A percentile compares a stretch with the other conserved stretches of the same genome.
Evolutionary conservation across 2,113 vertebrate species (phyloP).

Genomic region (Gymnobelideus leadbeateri): DNA sequence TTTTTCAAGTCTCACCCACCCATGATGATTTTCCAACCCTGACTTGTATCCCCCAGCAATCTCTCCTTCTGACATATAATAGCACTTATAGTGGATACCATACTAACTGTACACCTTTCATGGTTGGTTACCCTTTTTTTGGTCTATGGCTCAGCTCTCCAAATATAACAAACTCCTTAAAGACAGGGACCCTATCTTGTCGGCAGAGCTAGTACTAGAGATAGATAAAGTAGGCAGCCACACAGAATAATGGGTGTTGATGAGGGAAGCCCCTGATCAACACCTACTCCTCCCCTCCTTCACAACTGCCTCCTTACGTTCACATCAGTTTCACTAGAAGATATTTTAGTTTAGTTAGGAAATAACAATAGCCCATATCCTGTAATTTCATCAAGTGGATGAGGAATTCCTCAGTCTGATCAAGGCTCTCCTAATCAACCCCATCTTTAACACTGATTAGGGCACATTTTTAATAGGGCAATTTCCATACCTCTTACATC

Average conservation of each 20-base stretch:
- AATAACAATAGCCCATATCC: background rate
- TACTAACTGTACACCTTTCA: background rate
- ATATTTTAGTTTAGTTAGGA: background rate
- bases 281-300: background rate
- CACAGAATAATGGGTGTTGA: background rate
- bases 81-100: background rate
- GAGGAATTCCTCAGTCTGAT: background rate
- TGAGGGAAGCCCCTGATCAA: background rate
- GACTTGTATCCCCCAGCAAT: background rate
- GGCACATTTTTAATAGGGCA: background rate
- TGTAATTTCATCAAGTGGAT: background rate
- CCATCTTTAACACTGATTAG: background rate
- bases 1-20: background rate
- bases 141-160: background rate
- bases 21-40: background rate
- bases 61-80: background rate
- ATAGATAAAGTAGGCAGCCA: background rate
- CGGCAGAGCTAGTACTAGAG: background rate
- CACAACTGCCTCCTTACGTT: background rate
- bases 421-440: background rate
- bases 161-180: background rate
- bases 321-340: background rate
- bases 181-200: background rate
- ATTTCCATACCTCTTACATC: background rate
- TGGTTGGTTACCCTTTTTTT: background rate